Evolutionary conservation across 2,888 invertebrate species (phyloP), one percentile per base, ranked within the genome.

Genomic region (Apamea epomidion): DNA sequence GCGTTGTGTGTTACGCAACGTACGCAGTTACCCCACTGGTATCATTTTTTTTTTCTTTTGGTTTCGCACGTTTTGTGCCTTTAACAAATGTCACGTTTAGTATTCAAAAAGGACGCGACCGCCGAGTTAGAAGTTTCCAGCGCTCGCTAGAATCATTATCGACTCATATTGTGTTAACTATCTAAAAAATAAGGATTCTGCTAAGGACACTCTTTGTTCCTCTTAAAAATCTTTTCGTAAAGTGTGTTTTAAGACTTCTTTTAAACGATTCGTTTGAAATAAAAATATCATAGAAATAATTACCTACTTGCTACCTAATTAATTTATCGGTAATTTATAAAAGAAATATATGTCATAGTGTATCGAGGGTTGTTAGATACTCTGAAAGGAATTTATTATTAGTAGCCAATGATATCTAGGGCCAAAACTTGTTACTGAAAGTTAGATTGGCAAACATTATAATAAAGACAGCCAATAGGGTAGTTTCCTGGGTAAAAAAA

Each of bases 161-260:
- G 4, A 81, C 16, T 45, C 42, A 45, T 45, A 58, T 37, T 21
- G 12, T 69, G 14, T 45, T 18, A 29, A 48, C 45, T 29, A 83
- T 60, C n/a, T 67, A 42, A 65, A 81, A 37, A 51, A 14, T 54
- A 69, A 76, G 45, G 14, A 51, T 60, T 65, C 32, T 12, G 12
- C 37, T 42, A 21, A 4, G 14, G 48, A 70, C 16, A 21, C 18
- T 77, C 60, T 78, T 60, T 79, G 82, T 82, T 82, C 73, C 84
- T 82, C 69, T 70, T 80, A 69, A 84, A 82, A 82, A 69, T 84
- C 32, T 78, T 82, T 82, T 78, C 78, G 45, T 68, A 77, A 77
- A 77, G 78, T 83, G 83, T 77, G 81, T 83, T 77, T 71, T 32
- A 77, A 76, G 81, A 76, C 54, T 62, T 68, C 14, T 58, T 81